Conservation (phyloP, 2,888 invertebrate genomes). For the Acanthococcus lagerstroemiae region DNA sequence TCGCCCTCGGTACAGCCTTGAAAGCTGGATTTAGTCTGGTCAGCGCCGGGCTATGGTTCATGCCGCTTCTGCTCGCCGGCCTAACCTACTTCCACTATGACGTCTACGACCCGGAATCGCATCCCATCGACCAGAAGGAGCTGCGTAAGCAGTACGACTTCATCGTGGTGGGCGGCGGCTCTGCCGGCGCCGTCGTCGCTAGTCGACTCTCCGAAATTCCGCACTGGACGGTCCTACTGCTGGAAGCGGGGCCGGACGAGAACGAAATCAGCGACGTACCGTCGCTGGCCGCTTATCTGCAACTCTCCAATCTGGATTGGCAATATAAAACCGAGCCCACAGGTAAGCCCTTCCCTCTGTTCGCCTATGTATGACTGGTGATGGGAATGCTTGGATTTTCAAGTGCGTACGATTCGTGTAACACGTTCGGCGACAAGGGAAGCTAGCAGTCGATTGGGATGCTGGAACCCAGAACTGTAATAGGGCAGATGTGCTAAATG, state of each 20-base stretch:
- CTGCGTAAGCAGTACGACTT: conserved; percentile 70
- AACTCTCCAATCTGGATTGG: conserved; percentile 78
- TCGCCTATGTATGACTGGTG: no score
- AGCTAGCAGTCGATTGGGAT: no score
- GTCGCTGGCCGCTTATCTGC: conserved; percentile 74
- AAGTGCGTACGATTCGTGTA: no score
- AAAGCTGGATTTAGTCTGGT: conserved; percentile 39
- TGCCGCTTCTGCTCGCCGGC: conserved; percentile 71
- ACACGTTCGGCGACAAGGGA: no score
- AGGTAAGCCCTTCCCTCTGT: conserved; percentile 46
- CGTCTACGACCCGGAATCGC: conserved; percentile 68
- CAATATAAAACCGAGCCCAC: conserved; percentile 80
- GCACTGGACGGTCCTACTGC: conserved; percentile 63
- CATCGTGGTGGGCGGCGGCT: conserved; percentile 73
- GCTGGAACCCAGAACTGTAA: no score
- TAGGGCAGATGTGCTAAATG: no score
- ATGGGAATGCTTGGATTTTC: no score
- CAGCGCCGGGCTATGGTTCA: conserved; percentile 60
- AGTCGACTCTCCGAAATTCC: conserved; percentile 65
- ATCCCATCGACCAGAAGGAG: conserved; percentile 57
- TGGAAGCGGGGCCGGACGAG: conserved; percentile 80
- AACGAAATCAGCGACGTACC: conserved; percentile 82
- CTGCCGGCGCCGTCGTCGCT: conserved; percentile 81
- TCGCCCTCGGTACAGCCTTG: conserved; percentile 38
- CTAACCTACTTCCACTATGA: conserved; percentile 71